These are phyloP conservation scores for Rafetus swinhoei DNA, from an alignment of 2,113 vertebrate genomes.

Conservation along the genomic window DNA sequence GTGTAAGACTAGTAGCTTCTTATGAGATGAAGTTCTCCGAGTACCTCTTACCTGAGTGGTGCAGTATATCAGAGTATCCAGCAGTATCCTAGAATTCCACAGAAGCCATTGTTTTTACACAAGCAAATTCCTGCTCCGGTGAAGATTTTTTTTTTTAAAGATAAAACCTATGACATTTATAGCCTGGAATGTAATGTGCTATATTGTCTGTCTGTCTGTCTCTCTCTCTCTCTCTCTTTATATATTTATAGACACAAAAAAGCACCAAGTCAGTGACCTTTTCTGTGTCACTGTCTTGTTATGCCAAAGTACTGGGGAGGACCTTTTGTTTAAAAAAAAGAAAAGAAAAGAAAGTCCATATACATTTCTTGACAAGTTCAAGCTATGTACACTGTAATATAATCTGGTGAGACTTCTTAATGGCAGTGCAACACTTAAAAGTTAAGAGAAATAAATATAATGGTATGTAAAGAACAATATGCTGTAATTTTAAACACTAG, in stretches of 20 bases:
- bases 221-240: no score
- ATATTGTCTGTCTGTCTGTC: not conserved
- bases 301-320: not conserved
- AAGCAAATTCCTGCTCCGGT: not conserved
- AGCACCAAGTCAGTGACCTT: not conserved
- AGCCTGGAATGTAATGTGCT: not conserved
- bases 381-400: not conserved
- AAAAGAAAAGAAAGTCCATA: no score
- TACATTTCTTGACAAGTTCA: not conserved
- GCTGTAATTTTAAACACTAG: not conserved
- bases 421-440: not conserved
- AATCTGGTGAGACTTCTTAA: not conserved
- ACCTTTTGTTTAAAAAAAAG: not conserved
- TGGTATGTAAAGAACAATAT: fast-evolving
- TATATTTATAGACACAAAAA: no score
- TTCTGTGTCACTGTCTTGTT: not conserved
- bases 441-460: not conserved
- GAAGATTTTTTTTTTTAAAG: not conserved
- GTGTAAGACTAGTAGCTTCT: fast-evolving
- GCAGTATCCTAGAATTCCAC: not conserved
- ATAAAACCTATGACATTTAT: not conserved
- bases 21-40: not conserved
- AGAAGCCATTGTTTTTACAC: not conserved
- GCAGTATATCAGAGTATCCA: not conserved
- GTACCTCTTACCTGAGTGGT: not conserved